A percentile compares a stretch with the other conserved stretches of the same genome.
Evolutionary conservation across 2,113 vertebrate genomes (phyloP).

Genomic region (Microcebus griseorufus): DNA sequence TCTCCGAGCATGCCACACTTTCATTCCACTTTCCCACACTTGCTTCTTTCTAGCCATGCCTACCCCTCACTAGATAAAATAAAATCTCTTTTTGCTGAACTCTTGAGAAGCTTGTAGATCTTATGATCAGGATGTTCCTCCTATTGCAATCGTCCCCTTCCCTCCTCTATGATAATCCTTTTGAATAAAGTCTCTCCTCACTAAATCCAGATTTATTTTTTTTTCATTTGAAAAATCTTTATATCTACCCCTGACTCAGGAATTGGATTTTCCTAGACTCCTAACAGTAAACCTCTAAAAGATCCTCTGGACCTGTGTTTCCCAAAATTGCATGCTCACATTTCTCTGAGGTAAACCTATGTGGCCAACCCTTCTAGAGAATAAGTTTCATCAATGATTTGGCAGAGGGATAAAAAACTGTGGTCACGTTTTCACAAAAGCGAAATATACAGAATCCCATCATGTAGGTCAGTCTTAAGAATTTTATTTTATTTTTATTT

Average conservation of each 20-base stretch:
- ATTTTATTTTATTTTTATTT: too few species aligned
- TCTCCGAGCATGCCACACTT: neutral
- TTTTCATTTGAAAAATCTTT: neutral
- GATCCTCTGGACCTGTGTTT: neutral
- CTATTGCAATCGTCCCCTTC: neutral
- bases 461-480: neutral
- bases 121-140: neutral
- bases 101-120: neutral
- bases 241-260: too few species aligned
- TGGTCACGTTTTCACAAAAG: neutral
- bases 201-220: neutral
- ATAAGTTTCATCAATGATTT: neutral
- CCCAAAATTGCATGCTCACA: neutral
- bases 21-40: neutral
- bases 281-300: neutral
- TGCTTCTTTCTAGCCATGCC: neutral
- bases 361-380: neutral
- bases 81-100: neutral
- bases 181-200: neutral
- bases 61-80: neutral
- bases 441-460: neutral
- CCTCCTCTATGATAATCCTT: neutral
- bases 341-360: neutral
- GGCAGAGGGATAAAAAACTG: neutral
- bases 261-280: neutral